phyloP scores from a whole-genome alignment of 2,888 invertebrate genomes.

The Taphrorychus bicolor region DNA sequence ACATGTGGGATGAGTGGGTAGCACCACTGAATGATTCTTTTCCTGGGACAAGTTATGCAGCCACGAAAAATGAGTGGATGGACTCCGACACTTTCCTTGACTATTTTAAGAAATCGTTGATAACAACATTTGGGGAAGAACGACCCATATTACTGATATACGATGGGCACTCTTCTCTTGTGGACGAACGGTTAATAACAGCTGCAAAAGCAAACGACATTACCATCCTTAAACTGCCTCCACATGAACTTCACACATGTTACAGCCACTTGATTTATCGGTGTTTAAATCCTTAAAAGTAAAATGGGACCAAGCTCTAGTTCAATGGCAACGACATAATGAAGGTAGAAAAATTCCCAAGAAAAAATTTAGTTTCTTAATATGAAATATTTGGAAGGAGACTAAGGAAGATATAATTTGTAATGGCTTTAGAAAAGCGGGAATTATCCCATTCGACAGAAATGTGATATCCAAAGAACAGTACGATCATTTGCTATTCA shows the following conservation, averaged over 20 bases:
- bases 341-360: conserved; percentile 35
- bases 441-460: conserved; percentile 9
- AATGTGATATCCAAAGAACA: conserved; percentile 5
- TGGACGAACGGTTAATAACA: conserved; percentile 43
- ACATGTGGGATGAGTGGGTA: too few species aligned
- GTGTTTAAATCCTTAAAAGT: conserved; percentile 44
- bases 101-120: conserved; percentile 41
- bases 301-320: conserved; percentile 34
- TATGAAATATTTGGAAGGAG: neutral
- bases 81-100: conserved; percentile 44
- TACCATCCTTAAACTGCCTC: conserved; percentile 42
- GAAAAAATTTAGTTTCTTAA: conserved; percentile 23
- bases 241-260: too few species aligned
- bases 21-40: conserved; percentile 20
- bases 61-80: conserved; percentile 50
- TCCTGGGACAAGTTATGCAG: conserved; percentile 45
- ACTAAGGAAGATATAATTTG: conserved; percentile 29
- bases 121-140: conserved; percentile 28
- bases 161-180: conserved; percentile 51
- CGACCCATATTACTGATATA: conserved; percentile 45
- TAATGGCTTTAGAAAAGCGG: conserved; percentile 26
- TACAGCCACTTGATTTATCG: conserved; percentile 46
- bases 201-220: neutral
- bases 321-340: conserved; percentile 38
- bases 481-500: neutral